These are phyloP conservation scores for Drosophila eohydei DNA, from an alignment of 2,888 invertebrate species.

Conservation along the genomic window DNA sequence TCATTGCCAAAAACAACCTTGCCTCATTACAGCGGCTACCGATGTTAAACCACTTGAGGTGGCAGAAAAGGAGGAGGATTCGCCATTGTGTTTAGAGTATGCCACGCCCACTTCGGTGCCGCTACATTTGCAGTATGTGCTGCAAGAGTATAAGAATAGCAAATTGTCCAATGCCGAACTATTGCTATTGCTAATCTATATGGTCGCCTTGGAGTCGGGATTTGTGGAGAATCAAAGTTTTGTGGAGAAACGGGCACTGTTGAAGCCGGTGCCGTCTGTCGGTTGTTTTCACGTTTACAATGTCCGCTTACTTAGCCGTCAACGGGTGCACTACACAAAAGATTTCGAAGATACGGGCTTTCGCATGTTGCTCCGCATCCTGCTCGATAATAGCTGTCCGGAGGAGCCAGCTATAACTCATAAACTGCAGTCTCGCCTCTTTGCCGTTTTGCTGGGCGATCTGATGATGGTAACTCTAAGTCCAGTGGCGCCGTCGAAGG, in stretches of 20 bases:
- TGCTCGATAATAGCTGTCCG: conserved; percentile 19
- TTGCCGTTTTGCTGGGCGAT: conserved; percentile 80
- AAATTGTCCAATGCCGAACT: conserved; percentile 63
- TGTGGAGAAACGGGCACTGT: conserved; percentile 30
- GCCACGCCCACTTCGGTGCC: conserved; percentile 75
- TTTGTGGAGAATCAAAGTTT: conserved; percentile 65
- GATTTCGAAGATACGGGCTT: conserved; percentile 33
- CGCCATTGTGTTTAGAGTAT: conserved; percentile 70
- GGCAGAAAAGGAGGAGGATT: background rate
- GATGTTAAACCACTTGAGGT: background rate
- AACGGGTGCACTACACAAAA: conserved; percentile 13
- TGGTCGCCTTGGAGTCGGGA: conserved; percentile 82
- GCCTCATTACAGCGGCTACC: conserved; percentile 54
- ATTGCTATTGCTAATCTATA: conserved; percentile 77
- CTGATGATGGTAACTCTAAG: conserved; percentile 78
- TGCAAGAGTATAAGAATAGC: conserved; percentile 38
- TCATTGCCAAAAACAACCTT: conserved; percentile 43
- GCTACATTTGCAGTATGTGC: conserved; percentile 70
- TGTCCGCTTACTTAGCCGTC: conserved; percentile 58
- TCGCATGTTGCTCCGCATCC: conserved; percentile 50
- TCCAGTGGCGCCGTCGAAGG: conserved; percentile 57
- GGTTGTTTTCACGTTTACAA: conserved; percentile 73
- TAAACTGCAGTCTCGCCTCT: conserved; percentile 55
- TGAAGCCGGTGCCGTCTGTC: conserved; percentile 55
- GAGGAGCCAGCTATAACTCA: conserved; percentile 12